Base-by-base conservation (phyloP, 1,140 invertebrate genomes). In the Conus betulinus region DNA sequence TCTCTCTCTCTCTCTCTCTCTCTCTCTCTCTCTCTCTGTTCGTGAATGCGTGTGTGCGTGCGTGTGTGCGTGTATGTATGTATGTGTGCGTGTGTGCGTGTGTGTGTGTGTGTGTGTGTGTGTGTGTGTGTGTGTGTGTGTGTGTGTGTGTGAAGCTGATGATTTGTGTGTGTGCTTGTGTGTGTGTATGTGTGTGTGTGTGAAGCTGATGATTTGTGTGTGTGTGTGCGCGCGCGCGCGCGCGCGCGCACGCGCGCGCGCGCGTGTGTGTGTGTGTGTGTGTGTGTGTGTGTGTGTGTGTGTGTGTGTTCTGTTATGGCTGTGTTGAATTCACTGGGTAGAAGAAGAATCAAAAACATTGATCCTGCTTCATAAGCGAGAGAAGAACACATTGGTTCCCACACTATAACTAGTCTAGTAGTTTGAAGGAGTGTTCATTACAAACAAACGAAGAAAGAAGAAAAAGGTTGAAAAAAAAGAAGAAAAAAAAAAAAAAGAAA, bases 211-310 rank as follows among this genome's bases (percentile, higher is more conserved):
- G n/a, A n/a, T n/a, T n/a, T 79, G 1, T 79, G 76, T 79, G 39
- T 51, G n/a, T 79, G 76, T 63, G 60, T 63, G n/a, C n/a, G n/a
- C n/a, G n/a, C n/a, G n/a, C n/a, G n/a, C n/a, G n/a, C n/a, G n/a
- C n/a, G n/a, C n/a, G n/a, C n/a, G n/a, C n/a, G n/a, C n/a, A 71
- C 90, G 84, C 86, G 84, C 90, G 84, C 90, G 89, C 86, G 84
- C 90, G 84, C 86, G 87, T 89, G 89, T 89, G 87, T 84, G 89
- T 89, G 88, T 89, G 88, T 63, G 88, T 89, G 89, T 85, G 88
- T 85, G 89, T 90, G 84, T 90, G 84, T 90, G 84, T 90, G 86
- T 53, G 27, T 90, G 84, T 90, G 39, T 79, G 1, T 79, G 76
- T 79, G 39, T 51, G n/a, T 79, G 76, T 63, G 60, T 63, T 11